These are phyloP conservation scores for Cryptosula pallasiana DNA, from an alignment of 2,888 invertebrate genomes.

Conservation along the genomic window DNA sequence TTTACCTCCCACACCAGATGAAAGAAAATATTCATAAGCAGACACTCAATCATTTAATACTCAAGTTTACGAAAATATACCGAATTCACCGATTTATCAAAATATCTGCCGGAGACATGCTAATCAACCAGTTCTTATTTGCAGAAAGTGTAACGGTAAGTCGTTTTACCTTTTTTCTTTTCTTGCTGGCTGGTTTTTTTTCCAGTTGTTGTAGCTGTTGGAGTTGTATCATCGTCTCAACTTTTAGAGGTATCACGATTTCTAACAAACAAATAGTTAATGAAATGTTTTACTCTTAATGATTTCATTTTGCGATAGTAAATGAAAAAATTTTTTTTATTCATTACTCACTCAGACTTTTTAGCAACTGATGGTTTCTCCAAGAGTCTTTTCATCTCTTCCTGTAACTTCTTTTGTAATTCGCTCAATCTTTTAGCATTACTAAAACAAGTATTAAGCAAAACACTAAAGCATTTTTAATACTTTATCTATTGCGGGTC, in stretches of 20 bases:
- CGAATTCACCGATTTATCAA: neutral
- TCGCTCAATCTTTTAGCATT: neutral
- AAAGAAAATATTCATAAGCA: neutral
- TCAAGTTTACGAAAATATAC: neutral
- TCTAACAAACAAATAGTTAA: too few relatives aligned
- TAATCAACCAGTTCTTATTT: neutral
- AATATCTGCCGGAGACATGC: neutral
- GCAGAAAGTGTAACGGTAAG: neutral
- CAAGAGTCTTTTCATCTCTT: neutral
- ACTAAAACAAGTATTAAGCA: neutral
- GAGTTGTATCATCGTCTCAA: too few relatives aligned
- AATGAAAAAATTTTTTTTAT: too few relatives aligned
- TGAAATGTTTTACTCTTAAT: too few relatives aligned
- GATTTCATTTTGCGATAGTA: too few relatives aligned
- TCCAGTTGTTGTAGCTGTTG: neutral
- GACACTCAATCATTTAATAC: neutral
- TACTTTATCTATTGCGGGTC: neutral
- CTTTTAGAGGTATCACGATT: too few relatives aligned
- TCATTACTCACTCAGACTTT: too few relatives aligned
- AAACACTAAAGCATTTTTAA: neutral
- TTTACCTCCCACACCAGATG: neutral
- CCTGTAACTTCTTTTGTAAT: neutral
- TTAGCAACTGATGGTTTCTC: too few relatives aligned
- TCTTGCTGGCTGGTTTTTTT: neutral
- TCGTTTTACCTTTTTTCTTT: neutral